Evolutionary conservation across 2,797 vertebrate genomes (phyloP).

Genomic region (Mustela erminea): DNA sequence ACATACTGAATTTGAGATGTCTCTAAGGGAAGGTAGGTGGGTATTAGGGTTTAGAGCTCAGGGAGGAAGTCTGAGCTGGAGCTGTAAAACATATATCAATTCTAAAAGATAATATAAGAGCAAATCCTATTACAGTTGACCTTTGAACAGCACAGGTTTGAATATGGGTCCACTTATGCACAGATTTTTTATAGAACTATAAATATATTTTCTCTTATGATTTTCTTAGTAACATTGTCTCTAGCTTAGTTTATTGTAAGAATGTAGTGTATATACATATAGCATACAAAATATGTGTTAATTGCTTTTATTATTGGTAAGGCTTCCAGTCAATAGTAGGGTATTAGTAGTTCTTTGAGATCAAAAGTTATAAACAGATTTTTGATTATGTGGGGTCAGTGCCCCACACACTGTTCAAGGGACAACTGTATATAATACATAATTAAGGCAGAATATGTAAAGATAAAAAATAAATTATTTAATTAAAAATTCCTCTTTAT

Average conservation of each 20-base stretch:
- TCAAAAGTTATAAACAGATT: background rate
- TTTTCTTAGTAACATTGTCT: background rate
- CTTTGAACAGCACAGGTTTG: background rate
- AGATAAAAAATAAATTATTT: background rate
- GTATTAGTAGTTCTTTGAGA: background rate
- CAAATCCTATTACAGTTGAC: background rate
- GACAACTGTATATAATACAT: background rate
- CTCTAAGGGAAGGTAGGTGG: background rate
- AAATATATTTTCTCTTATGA: background rate
- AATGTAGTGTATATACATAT: background rate
- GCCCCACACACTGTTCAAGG: background rate
- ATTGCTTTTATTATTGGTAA: background rate
- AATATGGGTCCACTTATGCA: background rate
- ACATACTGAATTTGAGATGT: background rate
- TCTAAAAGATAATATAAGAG: background rate
- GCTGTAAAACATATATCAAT: background rate
- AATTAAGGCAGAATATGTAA: background rate
- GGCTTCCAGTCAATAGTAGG: background rate
- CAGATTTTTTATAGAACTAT: background rate
- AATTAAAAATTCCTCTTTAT: background rate
- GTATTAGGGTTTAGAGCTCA: conserved; percentile 8
- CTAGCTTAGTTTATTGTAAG: background rate
- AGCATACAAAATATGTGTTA: background rate
- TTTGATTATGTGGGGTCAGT: background rate
- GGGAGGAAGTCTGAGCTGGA: background rate